Base-by-base conservation (phyloP, 2,797 vertebrate species). In the Gallinago nigripennis region DNA sequence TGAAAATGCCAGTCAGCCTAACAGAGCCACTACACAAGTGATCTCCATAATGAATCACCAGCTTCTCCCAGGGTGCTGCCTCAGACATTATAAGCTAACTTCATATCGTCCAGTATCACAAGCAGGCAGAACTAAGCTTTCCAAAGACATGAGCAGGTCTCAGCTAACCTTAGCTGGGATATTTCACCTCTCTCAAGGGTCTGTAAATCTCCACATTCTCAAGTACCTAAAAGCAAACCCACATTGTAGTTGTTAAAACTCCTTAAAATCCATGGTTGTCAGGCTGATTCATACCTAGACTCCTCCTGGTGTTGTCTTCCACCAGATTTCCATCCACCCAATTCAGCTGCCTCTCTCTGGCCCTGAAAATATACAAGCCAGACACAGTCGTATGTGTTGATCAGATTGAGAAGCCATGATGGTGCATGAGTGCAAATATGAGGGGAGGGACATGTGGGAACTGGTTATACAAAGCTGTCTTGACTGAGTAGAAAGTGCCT, bases 131-230 rank as follows among this genome's bases (percentile, higher is more conserved):
- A 27, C 8, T 43, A 60, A 72, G 24, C 28, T 83, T 90, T 90
- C 54, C 9, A 28, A 69, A 45, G 15, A 68, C 4, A 13, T 5
- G 3, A 76, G 21, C 28, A 72, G 28, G 7, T 77, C 0, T 0
- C 25, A 56, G 20, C 11, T 80, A 53, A 51, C 8, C 4, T 30
- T 46, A 58, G 10, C 18, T 37, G n/a, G 23, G 16, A 19, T 50
- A 45, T 70, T 61, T 70, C 46, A 84, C 21, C 12, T 71, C 37
- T 75, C 54, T 76, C 45, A 72, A 57, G 17, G 16, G 4, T 35
- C 21, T 79, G 9, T 37, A 66, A 16, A 33, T 30, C 48, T 58
- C 11, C 16, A 28, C 1, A 1, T 90, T 63, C 51, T 69, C 12
- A 61, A 33, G 35, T 23, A 61, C 31, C 15, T 39, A 54, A 65